Base-by-base conservation (phyloP, 2,113 vertebrate genomes). In the Xenopus borealis region DNA sequence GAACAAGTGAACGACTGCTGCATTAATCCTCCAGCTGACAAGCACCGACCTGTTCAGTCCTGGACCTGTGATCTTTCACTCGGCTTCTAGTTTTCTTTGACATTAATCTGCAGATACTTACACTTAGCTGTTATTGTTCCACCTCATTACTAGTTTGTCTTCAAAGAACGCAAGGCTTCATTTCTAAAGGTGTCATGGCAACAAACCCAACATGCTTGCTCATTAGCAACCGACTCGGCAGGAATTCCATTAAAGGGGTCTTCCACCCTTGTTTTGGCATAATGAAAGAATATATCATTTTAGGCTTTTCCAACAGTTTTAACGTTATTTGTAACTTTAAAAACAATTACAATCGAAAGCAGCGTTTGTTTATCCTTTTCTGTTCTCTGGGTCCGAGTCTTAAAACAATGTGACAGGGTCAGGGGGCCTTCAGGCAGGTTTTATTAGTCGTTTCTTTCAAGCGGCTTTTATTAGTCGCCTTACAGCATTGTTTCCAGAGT, bases 101-200 rank as follows among this genome's bases (percentile, higher is more conserved):
- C 65, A 67, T 64, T 57, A 62, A 52, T 47, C 62, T 63, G 16
- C 62, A 23, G 23, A 3, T 9, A 19, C 52, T 68, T 40, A 62
- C 55, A 68, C 55, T 53, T 58, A 14, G 18, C 27, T 75, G 64
- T 62, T 52, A 75, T 68, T 75, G 65, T 75, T 75, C 72, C 64
- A 45, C 23, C 50, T 75, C 57, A 53, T 33, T 52, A 75, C 55
- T 40, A 58, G 50, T 68, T 64, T 14, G 23, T 47, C 65, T 66
- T 58, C 66, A 52, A 59, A 50, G 52, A 66, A 68, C 47, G 12
- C 53, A 66, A 47, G 52, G 20, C 50, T 44, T 65, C 64, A 47
- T 67, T 66, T 68, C 45, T 47, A 50, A 52, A 68, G 44, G 23
- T 30, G 7, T 52, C 65, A 62, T 75, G 65, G 55, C 20, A 75